phyloP scores from a whole-genome alignment of 2,797 vertebrate species.

The Knipowitschia caucasica region DNA sequence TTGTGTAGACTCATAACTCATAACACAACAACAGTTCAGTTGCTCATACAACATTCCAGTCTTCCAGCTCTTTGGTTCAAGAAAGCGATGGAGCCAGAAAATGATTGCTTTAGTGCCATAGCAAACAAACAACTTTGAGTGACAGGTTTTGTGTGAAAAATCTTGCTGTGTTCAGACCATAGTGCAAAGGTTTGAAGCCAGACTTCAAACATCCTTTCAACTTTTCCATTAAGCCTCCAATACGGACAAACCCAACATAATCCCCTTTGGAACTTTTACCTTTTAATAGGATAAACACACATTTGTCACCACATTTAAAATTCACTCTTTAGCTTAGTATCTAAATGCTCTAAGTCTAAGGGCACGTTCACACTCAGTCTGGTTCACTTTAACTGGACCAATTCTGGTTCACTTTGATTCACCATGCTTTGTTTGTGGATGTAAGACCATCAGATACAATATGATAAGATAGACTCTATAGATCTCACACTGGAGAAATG shows the following conservation, averaged over 20 bases:
- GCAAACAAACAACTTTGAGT: conserved; percentile 16
- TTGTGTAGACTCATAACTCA: too few relatives aligned
- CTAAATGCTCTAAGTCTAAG: not conserved
- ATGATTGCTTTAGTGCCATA: not conserved
- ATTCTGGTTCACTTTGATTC: too few relatives aligned
- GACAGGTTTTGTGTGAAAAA: conserved; percentile 7
- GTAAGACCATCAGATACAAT: too few relatives aligned
- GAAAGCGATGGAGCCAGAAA: conserved; percentile 10
- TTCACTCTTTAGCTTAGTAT: not conserved
- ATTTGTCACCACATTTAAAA: not conserved
- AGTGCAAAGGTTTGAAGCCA: not conserved
- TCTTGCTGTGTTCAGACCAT: conserved; percentile 13
- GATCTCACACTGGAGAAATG: too few relatives aligned
- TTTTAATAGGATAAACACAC: not conserved
- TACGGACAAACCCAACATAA: not conserved
- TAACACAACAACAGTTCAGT: not conserved
- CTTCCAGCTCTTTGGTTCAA: not conserved
- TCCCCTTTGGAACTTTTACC: not conserved
- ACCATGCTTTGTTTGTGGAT: too few relatives aligned
- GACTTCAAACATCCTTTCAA: not conserved
- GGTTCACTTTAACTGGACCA: too few relatives aligned
- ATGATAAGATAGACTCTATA: too few relatives aligned
- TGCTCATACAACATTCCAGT: not conserved
- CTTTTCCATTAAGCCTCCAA: not conserved
- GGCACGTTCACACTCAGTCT: too few relatives aligned